Evolutionary conservation across 2,888 invertebrate genomes (phyloP), one percentile per base, ranked within the genome.

Genomic region (Ferdinandea cuprea): DNA sequence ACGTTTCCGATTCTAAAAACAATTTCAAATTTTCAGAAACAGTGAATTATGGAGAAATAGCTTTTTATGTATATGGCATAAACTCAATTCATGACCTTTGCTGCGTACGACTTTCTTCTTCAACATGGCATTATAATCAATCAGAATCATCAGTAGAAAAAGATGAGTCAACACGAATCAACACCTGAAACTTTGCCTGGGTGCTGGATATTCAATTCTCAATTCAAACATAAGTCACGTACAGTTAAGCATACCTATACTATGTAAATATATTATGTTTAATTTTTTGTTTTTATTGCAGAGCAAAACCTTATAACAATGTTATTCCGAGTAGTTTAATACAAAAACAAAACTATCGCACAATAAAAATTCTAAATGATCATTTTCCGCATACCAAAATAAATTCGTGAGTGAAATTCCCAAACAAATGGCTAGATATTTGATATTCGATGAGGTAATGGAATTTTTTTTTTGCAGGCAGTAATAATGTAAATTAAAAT

Each of bases 161-260:
- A 48, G 50, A 50, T 11, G 50, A 50, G n/a, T 50, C 50, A 50
- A n/a, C 28, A 28, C 19, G 25, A 28, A 13, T 2, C 13, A 8
- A 5, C 25, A 8, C 8, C n/a, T 42, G 30, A 25, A 9, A 15
- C 28, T 30, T 50, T 30, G 28, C 30, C 15, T 50, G 19, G 7
- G 7, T n/a, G n/a, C n/a, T 15, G 15, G 50, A 50, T 50, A 15
- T 50, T 9, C 28, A 50, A 50, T 30, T 50, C 25, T 7, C 8
- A 50, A 28, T 28, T 50, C 7, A n/a, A 28, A 50, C 50, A 50
- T 28, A 50, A 28, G 50, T 50, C 50, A 50, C 28, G 28, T 50
- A 50, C 50, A 0, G 13, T 40, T 9, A n/a, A 21, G 28, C 21
- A 17, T 48, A n/a, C n/a, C n/a, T n/a, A n/a, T n/a, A n/a, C n/a